Percentiles rank a stretch among this genome's conserved stretches.
These are phyloP conservation scores for Apotomis capreana DNA, from an alignment of 2,888 invertebrate genomes.

Conservation along the genomic window DNA sequence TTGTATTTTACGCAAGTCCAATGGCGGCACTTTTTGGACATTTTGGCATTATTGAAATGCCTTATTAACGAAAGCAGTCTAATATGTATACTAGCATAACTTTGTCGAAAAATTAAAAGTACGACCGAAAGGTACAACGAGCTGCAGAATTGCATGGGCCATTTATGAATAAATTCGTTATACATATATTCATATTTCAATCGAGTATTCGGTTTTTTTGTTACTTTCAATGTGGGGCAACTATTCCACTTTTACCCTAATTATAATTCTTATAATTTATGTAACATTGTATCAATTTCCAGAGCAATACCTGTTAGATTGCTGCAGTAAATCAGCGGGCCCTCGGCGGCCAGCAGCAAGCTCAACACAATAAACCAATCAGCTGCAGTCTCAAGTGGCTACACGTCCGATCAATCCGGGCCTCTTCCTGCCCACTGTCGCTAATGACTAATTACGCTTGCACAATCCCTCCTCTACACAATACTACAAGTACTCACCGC, in stretches of 20 bases:
- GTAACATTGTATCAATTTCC: conserved; percentile 5
- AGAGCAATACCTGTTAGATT: conserved; percentile 15
- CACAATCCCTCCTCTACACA: conserved; percentile 70
- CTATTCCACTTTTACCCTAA: not conserved
- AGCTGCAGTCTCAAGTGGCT: conserved; percentile 49
- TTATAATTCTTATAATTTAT: not conserved
- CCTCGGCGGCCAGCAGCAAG: conserved; percentile 25
- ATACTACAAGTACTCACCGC: conserved; percentile 59
- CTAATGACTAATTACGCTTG: conserved; percentile 81
- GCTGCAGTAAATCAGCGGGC: conserved; percentile 15
- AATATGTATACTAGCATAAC: too few relatives aligned
- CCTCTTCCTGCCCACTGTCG: conserved; percentile 75
- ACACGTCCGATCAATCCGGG: conserved; percentile 70
- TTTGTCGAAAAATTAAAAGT: too few relatives aligned
- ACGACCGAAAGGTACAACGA: too few relatives aligned
- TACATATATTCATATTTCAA: too few relatives aligned
- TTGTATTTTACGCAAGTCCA: too few relatives aligned
- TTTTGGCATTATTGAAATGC: too few relatives aligned
- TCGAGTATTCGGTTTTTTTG: too few relatives aligned
- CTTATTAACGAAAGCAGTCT: too few relatives aligned
- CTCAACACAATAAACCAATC: conserved; percentile 59
- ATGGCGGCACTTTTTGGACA: too few relatives aligned
- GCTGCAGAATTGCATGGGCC: too few relatives aligned
- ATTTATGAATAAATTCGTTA: too few relatives aligned
- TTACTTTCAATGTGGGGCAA: too few relatives aligned